Evolutionary conservation across 1,140 invertebrate genomes (phyloP), one percentile per base, ranked within the genome.

Genomic region (Drosophila sulfurigaster): DNA sequence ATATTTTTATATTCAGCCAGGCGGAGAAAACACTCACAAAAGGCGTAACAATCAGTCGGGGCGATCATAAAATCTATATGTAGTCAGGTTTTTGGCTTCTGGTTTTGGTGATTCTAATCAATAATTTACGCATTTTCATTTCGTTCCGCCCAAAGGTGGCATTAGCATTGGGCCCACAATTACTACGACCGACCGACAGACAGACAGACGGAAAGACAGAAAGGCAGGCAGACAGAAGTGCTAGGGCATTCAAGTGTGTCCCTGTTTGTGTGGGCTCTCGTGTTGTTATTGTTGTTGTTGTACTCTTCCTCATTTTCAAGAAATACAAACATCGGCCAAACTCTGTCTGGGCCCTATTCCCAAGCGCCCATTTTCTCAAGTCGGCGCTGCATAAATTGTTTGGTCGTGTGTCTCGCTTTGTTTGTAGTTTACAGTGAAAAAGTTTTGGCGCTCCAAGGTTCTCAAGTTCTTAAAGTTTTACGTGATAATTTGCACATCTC

Each of bases 81-180:
- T 79, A 79, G 25, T 11, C 28, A 30, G 11, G 41, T 62, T 79
- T 49, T 58, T 25, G 48, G 57, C 65, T 66, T 58, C 62, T 60
- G 71, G 32, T 71, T 75, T 69, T 81, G 86, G 81, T 82, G 85
- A 89, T 89, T 85, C 78, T 89, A 89, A 89, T 89, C 85, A 89
- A 89, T 89, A 89, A 89, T 89, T 89, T 89, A 89, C 85, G 85
- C 85, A 89, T 89, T 89, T 89, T 89, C 81, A 89, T 89, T 89
- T 85, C 52, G 46, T 28, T 64, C 72, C 73, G 75, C 86, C 85
- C 86, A 62, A 75, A 83, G 78, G 75, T 89, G 78, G 85, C 81
- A 89, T 88, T 88, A 89, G 81, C 75, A 83, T 89, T 89, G 78
- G 83, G 66, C 25, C 65, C 68, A 68, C 85, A 88, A 88, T 88